Evolutionary conservation across 2,888 invertebrate genomes (phyloP), one percentile per base, ranked within the genome.

Genomic region (Eutolmus rufibarbis): DNA sequence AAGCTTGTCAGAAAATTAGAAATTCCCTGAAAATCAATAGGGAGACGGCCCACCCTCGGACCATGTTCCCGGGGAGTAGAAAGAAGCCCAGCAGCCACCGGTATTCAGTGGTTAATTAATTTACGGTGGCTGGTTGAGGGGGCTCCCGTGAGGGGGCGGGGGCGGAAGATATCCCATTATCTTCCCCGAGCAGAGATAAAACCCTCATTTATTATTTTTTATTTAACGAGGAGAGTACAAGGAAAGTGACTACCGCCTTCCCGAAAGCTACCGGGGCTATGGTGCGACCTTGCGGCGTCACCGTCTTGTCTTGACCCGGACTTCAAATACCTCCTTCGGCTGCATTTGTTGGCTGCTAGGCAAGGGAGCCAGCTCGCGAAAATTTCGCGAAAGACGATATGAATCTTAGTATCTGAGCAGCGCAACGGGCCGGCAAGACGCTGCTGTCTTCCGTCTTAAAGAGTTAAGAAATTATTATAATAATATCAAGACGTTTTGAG

Each of bases 201-300:
- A 79, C 23, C 28, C 79, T 79, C 46, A 79, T 79, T 79, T 79
- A 79, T 79, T 51, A 79, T 28, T 46, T 46, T 66, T 79, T 79
- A 79, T 51, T 51, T 51, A 79, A 79, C 66, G 5, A 66, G 19
- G 28, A 66, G 12, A 28, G 28, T 23, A 51, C 8, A 40, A 23
- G 51, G 46, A 28, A 40, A 79, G 56, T 28, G 43, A 23, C 43
- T 43, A 79, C 23, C 19, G 19, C 31, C 78, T 16, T 19, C 43
- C 46, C 56, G 28, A 46, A 51, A 79, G 23, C 51, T 43, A 37
- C n/a, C 43, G 43, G 43, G 14, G 5, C 40, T 40, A 23, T 43
- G 37, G 37, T 19, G n/a, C 46, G 78, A 37, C 78, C 51, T 28
- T 51, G 40, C 19, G 46, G 79, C 79, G 51, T 79, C 79, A 79